Evolutionary conservation across 2,797 vertebrate species (phyloP).

Genomic region (Micrastur ruficollis): DNA sequence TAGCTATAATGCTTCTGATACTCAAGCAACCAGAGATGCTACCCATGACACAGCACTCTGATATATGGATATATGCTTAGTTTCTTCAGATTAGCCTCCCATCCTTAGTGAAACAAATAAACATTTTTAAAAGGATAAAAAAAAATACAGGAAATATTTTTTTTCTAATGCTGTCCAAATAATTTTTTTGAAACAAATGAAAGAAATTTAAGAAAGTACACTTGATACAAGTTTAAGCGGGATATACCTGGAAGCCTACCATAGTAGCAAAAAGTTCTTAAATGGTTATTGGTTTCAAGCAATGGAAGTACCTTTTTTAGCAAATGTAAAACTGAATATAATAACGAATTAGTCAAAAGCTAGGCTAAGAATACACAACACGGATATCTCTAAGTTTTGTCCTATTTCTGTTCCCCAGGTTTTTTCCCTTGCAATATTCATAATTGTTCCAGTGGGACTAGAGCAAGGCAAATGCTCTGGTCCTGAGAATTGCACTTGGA

Average conservation of each 20-base stretch:
- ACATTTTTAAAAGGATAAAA: neutral
- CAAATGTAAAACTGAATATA: neutral
- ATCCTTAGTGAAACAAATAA: neutral
- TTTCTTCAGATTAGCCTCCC: neutral
- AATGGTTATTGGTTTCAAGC: neutral
- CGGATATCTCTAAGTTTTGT: neutral
- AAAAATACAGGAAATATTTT: neutral
- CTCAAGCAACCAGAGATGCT: neutral
- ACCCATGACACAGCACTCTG: neutral
- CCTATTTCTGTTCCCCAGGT: neutral
- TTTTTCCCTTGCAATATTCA: neutral
- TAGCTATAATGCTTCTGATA: neutral
- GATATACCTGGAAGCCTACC: neutral
- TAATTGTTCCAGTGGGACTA: neutral
- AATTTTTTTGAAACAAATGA: neutral
- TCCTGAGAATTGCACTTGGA: neutral
- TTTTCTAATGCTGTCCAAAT: neutral
- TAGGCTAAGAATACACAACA: neutral
- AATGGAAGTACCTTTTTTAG: neutral
- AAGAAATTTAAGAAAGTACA: neutral
- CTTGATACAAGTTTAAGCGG: neutral
- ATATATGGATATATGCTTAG: neutral
- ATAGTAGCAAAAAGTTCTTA: neutral
- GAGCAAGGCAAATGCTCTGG: neutral
- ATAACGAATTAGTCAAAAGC: neutral